These are phyloP conservation scores for Mallotus villosus DNA, from an alignment of 2,797 vertebrate species.

Conservation along the genomic window DNA sequence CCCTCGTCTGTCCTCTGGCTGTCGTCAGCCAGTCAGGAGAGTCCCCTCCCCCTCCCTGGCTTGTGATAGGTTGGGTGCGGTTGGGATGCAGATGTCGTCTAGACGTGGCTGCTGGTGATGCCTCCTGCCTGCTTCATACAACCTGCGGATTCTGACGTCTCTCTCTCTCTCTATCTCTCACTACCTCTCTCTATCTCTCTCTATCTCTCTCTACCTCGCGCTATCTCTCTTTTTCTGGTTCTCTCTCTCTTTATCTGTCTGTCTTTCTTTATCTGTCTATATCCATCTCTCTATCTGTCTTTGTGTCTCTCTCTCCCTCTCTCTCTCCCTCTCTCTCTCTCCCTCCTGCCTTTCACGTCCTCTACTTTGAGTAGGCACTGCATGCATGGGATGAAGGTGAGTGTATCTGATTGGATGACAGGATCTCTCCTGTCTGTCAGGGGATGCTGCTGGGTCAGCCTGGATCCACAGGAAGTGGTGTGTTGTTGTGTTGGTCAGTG, in stretches of 20 bases:
- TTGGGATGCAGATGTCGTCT: conserved; percentile 67
- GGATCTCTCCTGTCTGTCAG: conserved; percentile 31
- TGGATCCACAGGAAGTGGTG: too few species aligned
- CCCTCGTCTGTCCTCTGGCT: conserved; percentile 32
- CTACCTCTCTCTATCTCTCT: conserved; percentile 22
- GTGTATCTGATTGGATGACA: conserved; percentile 48
- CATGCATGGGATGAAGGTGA: conserved; percentile 67
- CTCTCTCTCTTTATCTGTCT: background rate
- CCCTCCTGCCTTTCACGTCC: conserved; percentile 18
- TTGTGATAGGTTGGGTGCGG: conserved; percentile 67
- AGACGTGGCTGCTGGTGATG: conserved; percentile 59
- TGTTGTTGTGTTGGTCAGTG: too few species aligned
- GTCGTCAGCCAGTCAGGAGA: conserved; percentile 51
- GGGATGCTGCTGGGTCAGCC: conserved; percentile 1
- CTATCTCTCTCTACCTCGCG: background rate
- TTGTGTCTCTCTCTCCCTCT: background rate
- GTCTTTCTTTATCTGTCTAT: conserved; percentile 4
- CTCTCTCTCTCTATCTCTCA: conserved; percentile 11
- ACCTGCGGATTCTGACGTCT: conserved; percentile 50
- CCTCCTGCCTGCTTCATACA: conserved; percentile 32
- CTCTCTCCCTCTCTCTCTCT: conserved; percentile 22
- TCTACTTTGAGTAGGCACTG: conserved; percentile 53
- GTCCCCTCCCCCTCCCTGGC: conserved; percentile 22
- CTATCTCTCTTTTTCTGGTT: background rate
- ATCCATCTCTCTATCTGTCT: background rate